Base-by-base conservation (phyloP, 2,113 vertebrate genomes). In the Oplegnathus fasciatus region DNA sequence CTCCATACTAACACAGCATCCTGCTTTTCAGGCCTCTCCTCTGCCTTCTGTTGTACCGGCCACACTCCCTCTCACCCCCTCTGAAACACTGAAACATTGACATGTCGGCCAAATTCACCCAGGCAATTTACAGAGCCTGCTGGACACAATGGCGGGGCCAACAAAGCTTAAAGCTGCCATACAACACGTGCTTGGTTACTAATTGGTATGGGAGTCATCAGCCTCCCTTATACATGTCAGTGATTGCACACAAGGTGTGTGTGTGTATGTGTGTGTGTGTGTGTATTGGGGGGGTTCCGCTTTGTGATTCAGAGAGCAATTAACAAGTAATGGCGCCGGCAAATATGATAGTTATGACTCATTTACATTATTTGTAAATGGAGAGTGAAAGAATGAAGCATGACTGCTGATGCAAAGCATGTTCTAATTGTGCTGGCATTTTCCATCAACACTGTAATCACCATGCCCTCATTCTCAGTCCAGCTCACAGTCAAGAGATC, bases 341-440 rank as follows among this genome's bases (percentile, higher is more conserved):
- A 78, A 83, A 46, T 73, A 52, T 54, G 78, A 52, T 66, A 7
- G 79, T 75, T 85, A 57, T 69, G 78, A 84, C 71, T 87, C 74
- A 88, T 80, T 82, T 84, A 67, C 52, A 86, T 66, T 72, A 76
- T 76, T 62, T 79, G 20, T 37, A 78, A 83, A 83, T 62, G 57
- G 34, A 65, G 74, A 32, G 60, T 73, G 76, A 69, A 48, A 76
- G 70, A 79, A 75, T 71, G 50, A 71, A 75, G 37, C 50, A 20
- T 26, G 9, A 26, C 54, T 60, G 46, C 14, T 65, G 58, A 82
- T 18, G 18, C 13, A 70, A 66, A 78, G n/a, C 37, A 37, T 58
- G 28, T 65, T 61, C 18, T 68, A 80, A 81, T 66, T 76, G 61
- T 20, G n/a, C 48, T 65, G 73, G 62, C 55, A 79, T 66, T 26